Conservation (phyloP, 2,113 vertebrate species). For the Jacana jacana region DNA sequence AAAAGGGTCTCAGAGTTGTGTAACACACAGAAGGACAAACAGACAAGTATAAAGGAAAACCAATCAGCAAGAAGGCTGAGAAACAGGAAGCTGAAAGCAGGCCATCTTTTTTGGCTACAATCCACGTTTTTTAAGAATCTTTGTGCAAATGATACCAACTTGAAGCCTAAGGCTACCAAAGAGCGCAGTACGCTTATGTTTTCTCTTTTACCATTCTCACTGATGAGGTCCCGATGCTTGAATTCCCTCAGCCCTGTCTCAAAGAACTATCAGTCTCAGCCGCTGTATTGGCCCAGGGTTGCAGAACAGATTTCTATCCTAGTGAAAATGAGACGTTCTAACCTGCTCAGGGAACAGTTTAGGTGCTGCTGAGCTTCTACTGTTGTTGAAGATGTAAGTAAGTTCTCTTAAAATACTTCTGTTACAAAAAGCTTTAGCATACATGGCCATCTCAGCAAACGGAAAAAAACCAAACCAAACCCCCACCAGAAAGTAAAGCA, state of each 20-base stretch:
- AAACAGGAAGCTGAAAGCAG: not conserved
- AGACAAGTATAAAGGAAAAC: not conserved
- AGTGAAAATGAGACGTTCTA: not conserved
- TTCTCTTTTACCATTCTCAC: too few species aligned
- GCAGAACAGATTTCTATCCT: not conserved
- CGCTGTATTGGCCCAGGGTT: not conserved
- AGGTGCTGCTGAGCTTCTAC: not conserved
- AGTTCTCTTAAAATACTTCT: not conserved
- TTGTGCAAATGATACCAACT: not conserved
- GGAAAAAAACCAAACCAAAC: not conserved
- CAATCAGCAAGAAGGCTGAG: not conserved
- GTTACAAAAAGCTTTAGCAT: slow-evolving; percentile 2
- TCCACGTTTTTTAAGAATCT: not conserved
- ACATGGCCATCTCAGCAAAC: not conserved
- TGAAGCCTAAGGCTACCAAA: not conserved
- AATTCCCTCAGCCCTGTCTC: not conserved
- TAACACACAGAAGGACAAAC: not conserved
- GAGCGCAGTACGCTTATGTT: too few species aligned
- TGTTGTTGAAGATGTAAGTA: not conserved
- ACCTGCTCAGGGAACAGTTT: not conserved
- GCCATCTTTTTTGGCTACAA: not conserved
- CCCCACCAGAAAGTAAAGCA: not conserved
- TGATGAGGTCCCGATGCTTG: not conserved
- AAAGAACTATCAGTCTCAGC: not conserved
- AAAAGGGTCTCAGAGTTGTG: not conserved